These are phyloP conservation scores for Enteromius treurensis DNA, from an alignment of 2,797 vertebrate genomes.

Conservation along the genomic window DNA sequence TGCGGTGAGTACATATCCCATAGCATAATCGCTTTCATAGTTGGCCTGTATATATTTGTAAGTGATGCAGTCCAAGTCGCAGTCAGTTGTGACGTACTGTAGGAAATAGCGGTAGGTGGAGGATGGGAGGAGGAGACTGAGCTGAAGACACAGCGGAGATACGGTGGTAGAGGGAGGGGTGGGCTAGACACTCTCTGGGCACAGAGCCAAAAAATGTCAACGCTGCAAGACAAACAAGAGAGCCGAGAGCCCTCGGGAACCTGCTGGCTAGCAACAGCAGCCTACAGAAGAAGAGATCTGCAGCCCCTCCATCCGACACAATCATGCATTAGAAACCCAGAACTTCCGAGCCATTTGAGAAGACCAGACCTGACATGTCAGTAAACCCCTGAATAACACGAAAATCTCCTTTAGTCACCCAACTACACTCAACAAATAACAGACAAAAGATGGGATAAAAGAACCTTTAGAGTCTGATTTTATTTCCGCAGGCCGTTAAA, in stretches of 20 bases:
- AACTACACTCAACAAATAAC: conserved; percentile 27
- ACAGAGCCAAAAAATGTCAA: conserved; percentile 79
- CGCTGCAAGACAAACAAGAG: conserved; percentile 77
- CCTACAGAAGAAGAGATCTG: conserved; percentile 55
- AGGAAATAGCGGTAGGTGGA: conserved; percentile 25
- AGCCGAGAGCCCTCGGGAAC: conserved; percentile 67
- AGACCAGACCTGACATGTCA: conserved; percentile 31
- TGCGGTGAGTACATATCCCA: background rate
- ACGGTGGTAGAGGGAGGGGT: conserved; percentile 58
- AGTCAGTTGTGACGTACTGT: conserved; percentile 11
- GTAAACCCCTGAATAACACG: conserved; percentile 35
- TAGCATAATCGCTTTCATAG: conserved; percentile 2
- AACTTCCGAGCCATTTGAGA: conserved; percentile 42
- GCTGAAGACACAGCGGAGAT: conserved; percentile 23
- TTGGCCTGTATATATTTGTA: conserved; percentile 1
- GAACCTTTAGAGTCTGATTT: conserved; percentile 32
- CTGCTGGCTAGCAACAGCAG: conserved; percentile 64
- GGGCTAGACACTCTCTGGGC: conserved; percentile 74
- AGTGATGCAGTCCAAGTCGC: background rate
- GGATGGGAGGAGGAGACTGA: conserved; percentile 1
- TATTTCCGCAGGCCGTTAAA: conserved; percentile 22
- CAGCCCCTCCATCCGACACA: conserved; percentile 51
- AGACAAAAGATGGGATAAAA: conserved; percentile 22
- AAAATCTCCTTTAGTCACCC: conserved; percentile 43
- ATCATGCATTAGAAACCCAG: conserved; percentile 37